Percentiles rank a stretch among this genome's conserved stretches.
Conservation (phyloP, 2,888 invertebrate species). For the Aelia acuminata region DNA sequence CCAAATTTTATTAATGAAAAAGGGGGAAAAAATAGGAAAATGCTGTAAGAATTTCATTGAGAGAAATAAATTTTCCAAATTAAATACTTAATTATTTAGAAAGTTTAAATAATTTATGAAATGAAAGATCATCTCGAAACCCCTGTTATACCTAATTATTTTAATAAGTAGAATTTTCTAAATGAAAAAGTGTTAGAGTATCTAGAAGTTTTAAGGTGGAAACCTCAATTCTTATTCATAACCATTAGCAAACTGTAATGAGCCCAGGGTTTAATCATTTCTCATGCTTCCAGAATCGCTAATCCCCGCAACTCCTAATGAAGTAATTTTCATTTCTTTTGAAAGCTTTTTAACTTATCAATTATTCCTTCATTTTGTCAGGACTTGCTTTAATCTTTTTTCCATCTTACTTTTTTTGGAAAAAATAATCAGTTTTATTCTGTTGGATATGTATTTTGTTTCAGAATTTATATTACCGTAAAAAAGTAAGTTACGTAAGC, state of each 20-base stretch:
- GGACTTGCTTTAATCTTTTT: not conserved
- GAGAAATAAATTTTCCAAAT: not conserved
- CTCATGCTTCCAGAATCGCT: conserved; percentile 36
- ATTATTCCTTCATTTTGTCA: conserved; percentile 45
- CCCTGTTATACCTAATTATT: conserved; percentile 53
- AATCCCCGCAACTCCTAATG: conserved; percentile 29
- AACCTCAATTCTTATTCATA: conserved; percentile 55
- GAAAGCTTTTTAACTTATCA: conserved; percentile 54
- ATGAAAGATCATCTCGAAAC: conserved; percentile 39
- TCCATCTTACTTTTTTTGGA: conserved; percentile 12
- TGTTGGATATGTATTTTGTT: not conserved
- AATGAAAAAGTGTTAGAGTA: conserved; percentile 48
- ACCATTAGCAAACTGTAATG: conserved; percentile 45
- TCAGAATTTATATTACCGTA: too few relatives aligned
- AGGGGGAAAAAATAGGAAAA: not conserved
- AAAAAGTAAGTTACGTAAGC: too few relatives aligned
- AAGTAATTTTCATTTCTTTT: conserved; percentile 47
- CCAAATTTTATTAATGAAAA: not conserved
- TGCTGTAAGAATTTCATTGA: not conserved
- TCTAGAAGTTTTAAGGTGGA: not conserved
- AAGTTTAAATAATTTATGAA: not conserved
- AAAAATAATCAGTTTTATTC: not conserved
- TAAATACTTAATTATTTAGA: not conserved
- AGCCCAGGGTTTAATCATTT: conserved; percentile 53
- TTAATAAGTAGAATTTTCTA: conserved; percentile 53